Evolutionary conservation across 2,888 invertebrate genomes (phyloP), one percentile per base, ranked within the genome.

Genomic region (Stenodema calcarata): DNA sequence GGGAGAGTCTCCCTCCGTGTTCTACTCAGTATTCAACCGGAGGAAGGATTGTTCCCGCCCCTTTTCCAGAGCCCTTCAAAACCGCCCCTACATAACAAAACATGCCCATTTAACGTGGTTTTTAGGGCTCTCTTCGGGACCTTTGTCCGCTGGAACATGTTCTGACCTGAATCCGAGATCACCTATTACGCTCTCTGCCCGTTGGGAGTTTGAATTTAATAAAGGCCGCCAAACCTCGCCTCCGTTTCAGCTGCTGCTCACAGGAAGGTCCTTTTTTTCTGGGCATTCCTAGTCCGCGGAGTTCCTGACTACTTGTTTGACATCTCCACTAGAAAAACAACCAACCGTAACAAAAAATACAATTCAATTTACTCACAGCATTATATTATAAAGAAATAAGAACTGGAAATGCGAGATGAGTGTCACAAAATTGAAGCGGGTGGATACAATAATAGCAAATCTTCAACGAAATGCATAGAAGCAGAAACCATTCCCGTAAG

Each of bases 21-120:
- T 7, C 35, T 35, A 7, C 35, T 35, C 18, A 42, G 18, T 44
- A 41, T n/a, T 78, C 78, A 78, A 41, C n/a, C 42, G 11, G 42
- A 42, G 42, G 82, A 62, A 82, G 69, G 82, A 62, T 62, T 82
- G 69, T 69, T 42, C n/a, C 27, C 78, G 23, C n/a, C 78, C 41
- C 27, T 12, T 23, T 23, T 18, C 41, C 82, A 18, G n/a, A 27
- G 30, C 78, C 27, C 41, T 78, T 42, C 42, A 78, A 78, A 78
- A 41, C 78, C 78, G 27, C 78, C 86, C 86, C 86, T 42, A 78
- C 86, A 79, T 79, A 86, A 86, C 86, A 86, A 86, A 86, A 86
- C 86, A 86, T 86, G 75, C 78, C 86, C 86, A 86, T 86, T 86
- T 86, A 86, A 86, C 86, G 86, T 86, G 86, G 86, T 86, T 86